Evolutionary conservation across 2,888 invertebrate species (phyloP).

Genomic region (Serrognathus titanus): DNA sequence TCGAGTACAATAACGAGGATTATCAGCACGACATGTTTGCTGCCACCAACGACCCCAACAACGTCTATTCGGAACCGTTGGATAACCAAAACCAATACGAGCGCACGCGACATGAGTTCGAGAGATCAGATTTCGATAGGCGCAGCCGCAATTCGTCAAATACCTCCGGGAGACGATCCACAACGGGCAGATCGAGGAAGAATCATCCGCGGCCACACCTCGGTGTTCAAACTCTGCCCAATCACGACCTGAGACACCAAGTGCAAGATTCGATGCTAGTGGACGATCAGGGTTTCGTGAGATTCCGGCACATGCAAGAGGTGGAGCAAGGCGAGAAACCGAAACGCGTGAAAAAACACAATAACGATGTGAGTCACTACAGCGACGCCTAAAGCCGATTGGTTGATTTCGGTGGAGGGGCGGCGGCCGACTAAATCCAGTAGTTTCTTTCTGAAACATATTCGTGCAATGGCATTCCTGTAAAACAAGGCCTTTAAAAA

Average conservation of each 20-base stretch:
- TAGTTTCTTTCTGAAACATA: no score
- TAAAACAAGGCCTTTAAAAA: neutral
- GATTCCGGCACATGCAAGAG: slow-evolving; percentile 63
- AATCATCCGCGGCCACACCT: slow-evolving; percentile 51
- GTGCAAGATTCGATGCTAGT: slow-evolving; percentile 74
- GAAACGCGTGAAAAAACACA: slow-evolving; percentile 39
- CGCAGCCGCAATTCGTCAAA: slow-evolving; percentile 45
- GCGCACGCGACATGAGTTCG: slow-evolving; percentile 54
- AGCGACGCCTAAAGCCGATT: slow-evolving; percentile 37
- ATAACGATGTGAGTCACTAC: slow-evolving; percentile 42
- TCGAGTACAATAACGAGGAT: slow-evolving; percentile 42
- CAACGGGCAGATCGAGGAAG: slow-evolving; percentile 48
- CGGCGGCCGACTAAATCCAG: slow-evolving; percentile 7
- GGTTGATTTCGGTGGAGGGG: slow-evolving; percentile 3
- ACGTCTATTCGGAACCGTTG: slow-evolving; percentile 49
- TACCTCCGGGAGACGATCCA: slow-evolving; percentile 45
- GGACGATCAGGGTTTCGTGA: slow-evolving; percentile 85
- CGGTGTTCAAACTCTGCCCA: slow-evolving; percentile 55
- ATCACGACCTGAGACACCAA: slow-evolving; percentile 56
- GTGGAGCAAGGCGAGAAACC: slow-evolving; percentile 32
- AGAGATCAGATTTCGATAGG: slow-evolving; percentile 56
- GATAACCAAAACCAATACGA: slow-evolving; percentile 45
- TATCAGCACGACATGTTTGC: slow-evolving; percentile 37
- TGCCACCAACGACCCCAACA: slow-evolving; percentile 52
- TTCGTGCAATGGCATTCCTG: no score